phyloP scores from a whole-genome alignment of 2,113 vertebrate species.

The Calidris pygmaea region DNA sequence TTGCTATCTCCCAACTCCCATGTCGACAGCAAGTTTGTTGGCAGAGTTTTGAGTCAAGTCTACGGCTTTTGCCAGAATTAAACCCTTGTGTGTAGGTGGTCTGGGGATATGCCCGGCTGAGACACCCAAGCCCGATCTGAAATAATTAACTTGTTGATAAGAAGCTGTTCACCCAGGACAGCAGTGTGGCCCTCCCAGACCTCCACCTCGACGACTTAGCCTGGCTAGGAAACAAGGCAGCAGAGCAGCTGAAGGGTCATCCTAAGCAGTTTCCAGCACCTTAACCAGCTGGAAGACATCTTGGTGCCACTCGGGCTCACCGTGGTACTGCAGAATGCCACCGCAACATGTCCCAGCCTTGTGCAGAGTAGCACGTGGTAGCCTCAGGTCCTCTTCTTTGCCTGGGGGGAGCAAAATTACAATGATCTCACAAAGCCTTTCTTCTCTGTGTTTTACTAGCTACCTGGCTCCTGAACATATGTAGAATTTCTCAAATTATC shows the following conservation, averaged over 20 bases:
- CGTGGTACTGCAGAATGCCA: background rate
- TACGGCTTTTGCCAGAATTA: background rate
- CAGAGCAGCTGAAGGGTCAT: background rate
- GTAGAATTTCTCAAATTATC: background rate
- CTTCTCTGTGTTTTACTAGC: background rate
- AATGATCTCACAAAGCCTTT: background rate
- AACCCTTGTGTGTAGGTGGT: accelerated
- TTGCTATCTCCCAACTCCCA: background rate
- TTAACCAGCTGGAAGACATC: background rate
- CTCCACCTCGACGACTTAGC: background rate
- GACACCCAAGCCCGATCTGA: background rate
- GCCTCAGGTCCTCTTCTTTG: background rate
- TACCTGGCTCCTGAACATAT: background rate
- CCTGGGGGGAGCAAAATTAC: background rate
- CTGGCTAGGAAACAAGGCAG: background rate
- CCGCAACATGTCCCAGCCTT: accelerated
- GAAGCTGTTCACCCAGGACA: background rate
- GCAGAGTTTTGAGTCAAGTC: background rate
- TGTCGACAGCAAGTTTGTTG: background rate
- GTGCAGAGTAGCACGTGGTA: background rate
- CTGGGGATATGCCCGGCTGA: background rate
- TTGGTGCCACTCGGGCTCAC: background rate
- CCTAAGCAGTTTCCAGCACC: background rate
- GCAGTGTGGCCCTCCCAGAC: background rate
- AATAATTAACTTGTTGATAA: background rate